Conservation (phyloP, 2,888 invertebrate species). For the Hemaris fuciformis region DNA sequence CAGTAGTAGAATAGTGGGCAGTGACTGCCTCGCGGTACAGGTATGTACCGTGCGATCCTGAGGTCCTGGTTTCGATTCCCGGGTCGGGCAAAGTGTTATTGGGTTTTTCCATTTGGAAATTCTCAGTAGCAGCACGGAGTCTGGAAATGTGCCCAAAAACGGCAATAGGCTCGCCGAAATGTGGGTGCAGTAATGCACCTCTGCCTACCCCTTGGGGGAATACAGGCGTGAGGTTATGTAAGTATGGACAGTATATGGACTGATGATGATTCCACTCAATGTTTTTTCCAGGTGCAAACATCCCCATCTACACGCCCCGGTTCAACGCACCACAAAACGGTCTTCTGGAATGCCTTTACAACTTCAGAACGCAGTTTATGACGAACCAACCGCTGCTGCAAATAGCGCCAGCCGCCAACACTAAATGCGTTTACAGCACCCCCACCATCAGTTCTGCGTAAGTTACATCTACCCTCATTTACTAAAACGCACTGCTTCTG, state of each 20-base stretch:
- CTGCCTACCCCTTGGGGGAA: no score
- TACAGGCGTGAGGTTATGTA: no score
- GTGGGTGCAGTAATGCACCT: no score
- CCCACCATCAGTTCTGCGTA: slow-evolving; percentile 48
- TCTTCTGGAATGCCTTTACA: slow-evolving; percentile 52
- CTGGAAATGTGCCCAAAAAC: not conserved
- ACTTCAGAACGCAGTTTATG: slow-evolving; percentile 40
- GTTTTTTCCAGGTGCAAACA: slow-evolving; percentile 27
- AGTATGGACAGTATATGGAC: no score
- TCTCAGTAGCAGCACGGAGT: no score
- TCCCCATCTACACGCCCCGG: slow-evolving; percentile 19
- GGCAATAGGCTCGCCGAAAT: not conserved
- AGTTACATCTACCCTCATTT: slow-evolving; percentile 33
- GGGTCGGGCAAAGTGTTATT: no score
- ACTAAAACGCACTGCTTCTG: not conserved
- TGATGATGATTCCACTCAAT: no score
- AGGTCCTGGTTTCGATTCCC: no score
- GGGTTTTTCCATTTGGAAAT: no score
- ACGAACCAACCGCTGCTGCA: slow-evolving; percentile 34
- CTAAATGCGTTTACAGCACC: slow-evolving; percentile 46
- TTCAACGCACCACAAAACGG: slow-evolving; percentile 18
- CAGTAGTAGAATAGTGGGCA: no score
- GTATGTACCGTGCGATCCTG: no score
- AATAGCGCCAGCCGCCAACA: slow-evolving; percentile 32
- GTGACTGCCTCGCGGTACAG: no score